A percentile compares a stretch with the other conserved stretches of the same genome.
Conservation (phyloP, 2,113 vertebrate genomes). For the Hippocampus zosterae region DNA sequence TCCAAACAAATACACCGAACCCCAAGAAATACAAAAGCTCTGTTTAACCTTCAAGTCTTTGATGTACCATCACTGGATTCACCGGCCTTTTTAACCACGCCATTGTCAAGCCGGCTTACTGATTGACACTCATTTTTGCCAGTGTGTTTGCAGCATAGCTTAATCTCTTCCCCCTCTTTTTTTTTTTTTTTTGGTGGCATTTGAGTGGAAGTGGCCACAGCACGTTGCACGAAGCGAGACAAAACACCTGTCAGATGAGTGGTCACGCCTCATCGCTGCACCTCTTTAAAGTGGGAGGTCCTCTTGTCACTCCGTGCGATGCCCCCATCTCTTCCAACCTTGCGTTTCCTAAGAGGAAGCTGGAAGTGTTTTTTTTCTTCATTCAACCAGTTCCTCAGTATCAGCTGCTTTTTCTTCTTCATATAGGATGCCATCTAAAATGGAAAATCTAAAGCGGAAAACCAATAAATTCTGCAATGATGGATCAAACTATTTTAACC, state of each 20-base stretch:
- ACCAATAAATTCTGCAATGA: background rate
- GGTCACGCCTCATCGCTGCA: slow-evolving; percentile 54
- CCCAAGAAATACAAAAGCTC: slow-evolving; percentile 14
- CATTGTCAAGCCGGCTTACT: slow-evolving; percentile 19
- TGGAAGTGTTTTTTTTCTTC: slow-evolving; percentile 7
- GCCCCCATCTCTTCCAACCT: slow-evolving; percentile 30
- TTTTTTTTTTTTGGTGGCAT: slow-evolving; percentile 37
- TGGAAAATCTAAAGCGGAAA: background rate
- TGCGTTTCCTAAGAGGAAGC: slow-evolving; percentile 30
- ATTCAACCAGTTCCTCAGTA: background rate
- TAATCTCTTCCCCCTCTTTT: slow-evolving; percentile 5
- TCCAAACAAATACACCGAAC: slow-evolving; percentile 29
- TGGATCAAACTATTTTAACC: background rate
- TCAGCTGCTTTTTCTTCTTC: background rate
- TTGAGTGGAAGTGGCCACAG: slow-evolving; percentile 46
- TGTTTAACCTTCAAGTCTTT: slow-evolving; percentile 21
- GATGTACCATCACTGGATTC: slow-evolving; percentile 15
- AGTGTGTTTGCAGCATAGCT: slow-evolving; percentile 31
- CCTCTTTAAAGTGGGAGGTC: slow-evolving; percentile 60
- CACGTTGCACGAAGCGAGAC: slow-evolving; percentile 49
- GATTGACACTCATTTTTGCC: slow-evolving; percentile 25
- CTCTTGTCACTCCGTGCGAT: slow-evolving; percentile 40
- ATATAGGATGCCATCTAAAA: background rate
- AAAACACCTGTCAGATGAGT: slow-evolving; percentile 61
- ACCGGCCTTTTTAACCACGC: slow-evolving; percentile 2